These are phyloP conservation scores for Pediacus dermestoides DNA, from an alignment of 2,888 invertebrate genomes.

Conservation along the genomic window DNA sequence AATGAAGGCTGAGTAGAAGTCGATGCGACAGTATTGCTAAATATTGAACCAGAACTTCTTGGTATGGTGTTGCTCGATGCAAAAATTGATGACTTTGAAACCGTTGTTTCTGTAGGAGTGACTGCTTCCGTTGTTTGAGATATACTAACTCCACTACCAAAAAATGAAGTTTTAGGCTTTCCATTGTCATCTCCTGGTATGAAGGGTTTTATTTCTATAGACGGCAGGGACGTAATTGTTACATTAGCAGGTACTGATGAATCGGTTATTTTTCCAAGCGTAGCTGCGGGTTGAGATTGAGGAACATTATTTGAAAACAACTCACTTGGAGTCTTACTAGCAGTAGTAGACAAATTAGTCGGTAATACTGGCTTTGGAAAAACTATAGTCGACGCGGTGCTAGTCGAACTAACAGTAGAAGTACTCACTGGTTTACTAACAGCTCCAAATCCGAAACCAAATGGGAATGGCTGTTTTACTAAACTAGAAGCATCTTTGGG, in stretches of 20 bases:
- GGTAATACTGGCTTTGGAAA: background rate
- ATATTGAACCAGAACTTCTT: too few relatives aligned
- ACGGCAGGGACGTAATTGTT: too few relatives aligned
- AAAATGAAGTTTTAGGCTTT: too few relatives aligned
- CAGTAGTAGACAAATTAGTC: conserved; percentile 10
- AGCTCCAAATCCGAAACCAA: background rate
- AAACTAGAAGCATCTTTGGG: too few relatives aligned
- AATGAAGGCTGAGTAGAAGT: conserved; percentile 2
- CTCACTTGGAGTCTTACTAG: conserved; percentile 5
- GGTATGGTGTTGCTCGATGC: too few relatives aligned
- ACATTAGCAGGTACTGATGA: too few relatives aligned
- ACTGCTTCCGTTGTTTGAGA: conserved; percentile 6
- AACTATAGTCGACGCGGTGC: background rate
- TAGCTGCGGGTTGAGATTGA: conserved; percentile 10
- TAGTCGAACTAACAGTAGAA: conserved; percentile 10
- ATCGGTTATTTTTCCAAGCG: conserved; percentile 11
- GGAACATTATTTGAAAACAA: too few relatives aligned
- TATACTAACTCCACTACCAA: too few relatives aligned
- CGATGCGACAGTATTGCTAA: too few relatives aligned
- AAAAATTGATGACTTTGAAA: conserved; percentile 9
- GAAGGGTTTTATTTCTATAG: too few relatives aligned
- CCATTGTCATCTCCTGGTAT: too few relatives aligned
- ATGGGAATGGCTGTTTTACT: too few relatives aligned
- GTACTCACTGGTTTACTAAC: conserved; percentile 9
- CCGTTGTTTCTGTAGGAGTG: background rate